Base-by-base conservation (phyloP, 2,113 vertebrate genomes). In the Alosa alosa region DNA sequence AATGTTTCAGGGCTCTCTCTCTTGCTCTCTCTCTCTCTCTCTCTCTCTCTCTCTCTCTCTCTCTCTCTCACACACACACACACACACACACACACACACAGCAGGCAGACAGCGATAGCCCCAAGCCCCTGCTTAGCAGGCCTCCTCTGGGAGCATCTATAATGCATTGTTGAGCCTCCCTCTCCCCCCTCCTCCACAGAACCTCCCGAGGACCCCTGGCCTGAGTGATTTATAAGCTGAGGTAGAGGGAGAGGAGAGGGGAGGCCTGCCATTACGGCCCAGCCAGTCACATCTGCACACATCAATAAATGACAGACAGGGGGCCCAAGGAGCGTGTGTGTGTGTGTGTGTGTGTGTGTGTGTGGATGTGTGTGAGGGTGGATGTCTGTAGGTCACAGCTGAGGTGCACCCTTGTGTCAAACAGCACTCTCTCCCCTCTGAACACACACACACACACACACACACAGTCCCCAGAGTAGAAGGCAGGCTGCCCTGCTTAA, bases 251-350 rank as follows among this genome's bases (percentile, higher is more conserved):
- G 64, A 84, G 11, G 31, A 86, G 85, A 55, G 82, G 31, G 64
- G 75, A 50, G 39, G 72, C 31, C 44, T 85, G 49, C 84, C 84
- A 81, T 91, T 91, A 86, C 87, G 88, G 92, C 92, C 92, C 90
- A 93, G 93, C 92, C 88, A 87, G 83, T 89, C 91, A 89, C 93
- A 93, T 93, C 92, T 94, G 92, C 91, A 93, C 91, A 91, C 93
- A 93, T 94, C 92, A 94, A 90, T 92, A 91, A 88, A 85, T 84
- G 36, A 87, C 87, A 90, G 88, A 89, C 47, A 84, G 84, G 90
- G 90, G 88, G 81, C 82, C 86, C 86, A 84, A 88, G 82, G 85
- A 86, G 17, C 52, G 15, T 13, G 15, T 13, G 15, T 13, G 52
- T 55, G 89, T 92, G 50, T 86, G 15, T 52, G 50, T 90, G 89